Percentiles rank a stretch among this genome's conserved stretches.
phyloP scores from a whole-genome alignment of 2,113 vertebrate species.

The Phoxinus phoxinus region DNA sequence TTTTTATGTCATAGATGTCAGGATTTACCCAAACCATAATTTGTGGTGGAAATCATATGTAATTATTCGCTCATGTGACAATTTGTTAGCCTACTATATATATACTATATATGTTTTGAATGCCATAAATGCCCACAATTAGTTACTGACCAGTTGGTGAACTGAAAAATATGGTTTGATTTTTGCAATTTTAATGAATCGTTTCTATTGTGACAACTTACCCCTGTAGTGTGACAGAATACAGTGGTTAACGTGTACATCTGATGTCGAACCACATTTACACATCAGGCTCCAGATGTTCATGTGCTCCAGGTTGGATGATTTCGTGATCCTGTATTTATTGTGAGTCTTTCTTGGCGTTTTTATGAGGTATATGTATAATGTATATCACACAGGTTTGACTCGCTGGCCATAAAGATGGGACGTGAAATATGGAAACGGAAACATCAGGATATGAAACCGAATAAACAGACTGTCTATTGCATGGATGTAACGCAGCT shows the following conservation, averaged over 20 bases:
- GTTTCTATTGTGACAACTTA: not conserved
- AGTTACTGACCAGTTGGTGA: no score
- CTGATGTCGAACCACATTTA: not conserved
- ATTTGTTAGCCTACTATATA: no score
- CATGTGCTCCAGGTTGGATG: not conserved
- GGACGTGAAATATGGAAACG: not conserved
- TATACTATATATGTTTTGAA: no score
- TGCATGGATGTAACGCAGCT: not conserved
- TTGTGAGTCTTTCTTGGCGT: not conserved
- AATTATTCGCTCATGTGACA: no score
- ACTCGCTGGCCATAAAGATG: not conserved
- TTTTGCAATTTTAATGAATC: not conserved
- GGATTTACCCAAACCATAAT: no score
- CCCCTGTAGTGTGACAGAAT: no score
- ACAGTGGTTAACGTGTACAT: not conserved
- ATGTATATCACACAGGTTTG: not conserved
- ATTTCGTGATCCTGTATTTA: not conserved
- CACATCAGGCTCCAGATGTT: not conserved
- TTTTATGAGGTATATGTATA: not conserved
- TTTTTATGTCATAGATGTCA: no score
- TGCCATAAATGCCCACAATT: no score
- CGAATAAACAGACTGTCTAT: not conserved
- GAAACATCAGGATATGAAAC: not conserved
- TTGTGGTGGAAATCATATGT: no score
- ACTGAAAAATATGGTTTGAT: not conserved